A percentile compares a stretch with the other conserved stretches of the same genome.
These are phyloP conservation scores for Xenus cinereus DNA, from an alignment of 2,113 vertebrate species.

Conservation along the genomic window DNA sequence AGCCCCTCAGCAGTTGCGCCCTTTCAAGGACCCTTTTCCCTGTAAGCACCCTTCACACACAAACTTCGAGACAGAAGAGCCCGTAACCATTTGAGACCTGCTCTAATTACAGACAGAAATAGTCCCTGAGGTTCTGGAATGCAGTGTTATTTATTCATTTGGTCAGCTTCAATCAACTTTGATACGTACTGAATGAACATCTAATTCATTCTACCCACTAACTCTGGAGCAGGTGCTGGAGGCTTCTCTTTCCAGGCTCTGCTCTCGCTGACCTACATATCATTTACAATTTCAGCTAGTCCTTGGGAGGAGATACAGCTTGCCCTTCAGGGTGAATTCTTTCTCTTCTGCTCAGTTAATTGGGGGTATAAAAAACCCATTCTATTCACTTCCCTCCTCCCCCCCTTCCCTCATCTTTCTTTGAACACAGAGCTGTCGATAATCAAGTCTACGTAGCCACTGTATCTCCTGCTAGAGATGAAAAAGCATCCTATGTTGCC, in stretches of 20 bases:
- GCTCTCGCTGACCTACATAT: neutral
- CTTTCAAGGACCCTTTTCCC: neutral
- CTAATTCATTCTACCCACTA: neutral
- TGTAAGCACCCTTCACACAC: neutral
- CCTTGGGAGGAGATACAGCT: neutral
- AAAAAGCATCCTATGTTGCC: slow-evolving; percentile 86
- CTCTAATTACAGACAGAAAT: neutral
- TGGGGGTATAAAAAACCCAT: neutral
- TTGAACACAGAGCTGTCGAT: slow-evolving; percentile 84
- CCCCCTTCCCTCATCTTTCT: neutral
- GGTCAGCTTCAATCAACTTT: neutral
- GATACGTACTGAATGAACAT: neutral
- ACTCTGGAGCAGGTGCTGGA: neutral
- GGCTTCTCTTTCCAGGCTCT: neutral
- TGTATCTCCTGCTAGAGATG: slow-evolving; percentile 91
- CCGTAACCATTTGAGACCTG: neutral
- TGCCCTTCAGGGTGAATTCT: neutral
- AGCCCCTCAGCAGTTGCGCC: fast-evolving
- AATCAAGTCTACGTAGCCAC: slow-evolving; percentile 93
- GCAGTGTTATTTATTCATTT: neutral
- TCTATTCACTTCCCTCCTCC: neutral
- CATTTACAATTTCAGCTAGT: neutral
- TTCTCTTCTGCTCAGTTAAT: neutral
- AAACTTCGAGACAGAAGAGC: neutral
- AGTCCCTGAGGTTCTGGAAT: neutral